These are phyloP conservation scores for Anthrax anthrax DNA, from an alignment of 2,888 invertebrate species.

Conservation along the genomic window DNA sequence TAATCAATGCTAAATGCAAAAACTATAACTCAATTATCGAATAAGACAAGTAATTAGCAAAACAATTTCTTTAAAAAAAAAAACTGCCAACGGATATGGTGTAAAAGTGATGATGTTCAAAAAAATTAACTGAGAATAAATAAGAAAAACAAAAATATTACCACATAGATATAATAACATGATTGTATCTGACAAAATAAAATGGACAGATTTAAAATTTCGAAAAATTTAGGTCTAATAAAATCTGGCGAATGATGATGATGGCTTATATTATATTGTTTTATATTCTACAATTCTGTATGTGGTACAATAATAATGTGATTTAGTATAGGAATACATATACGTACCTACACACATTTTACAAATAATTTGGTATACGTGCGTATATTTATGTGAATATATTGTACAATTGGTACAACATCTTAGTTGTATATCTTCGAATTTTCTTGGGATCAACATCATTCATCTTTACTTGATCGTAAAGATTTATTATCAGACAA, in stretches of 20 bases:
- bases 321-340: too few relatives aligned
- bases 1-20: not conserved
- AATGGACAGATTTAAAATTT: not conserved
- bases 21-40: not conserved
- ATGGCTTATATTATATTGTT: not conserved
- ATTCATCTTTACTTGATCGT: not conserved
- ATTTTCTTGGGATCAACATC: not conserved
- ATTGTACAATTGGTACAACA: not conserved
- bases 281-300: too few relatives aligned
- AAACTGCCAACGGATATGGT: too few relatives aligned
- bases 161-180: not conserved
- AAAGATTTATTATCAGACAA: not conserved
- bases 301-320: too few relatives aligned
- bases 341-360: too few relatives aligned
- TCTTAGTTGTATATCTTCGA: not conserved
- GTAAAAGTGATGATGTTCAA: too few relatives aligned
- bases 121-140: too few relatives aligned
- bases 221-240: not conserved
- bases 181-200: not conserved
- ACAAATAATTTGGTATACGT: not conserved
- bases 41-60: not conserved
- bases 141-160: too few relatives aligned
- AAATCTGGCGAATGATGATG: not conserved
- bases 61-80: not conserved
- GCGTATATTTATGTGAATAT: not conserved